Conservation (phyloP, 2,888 invertebrate genomes). For the Choreutis nemorana region DNA sequence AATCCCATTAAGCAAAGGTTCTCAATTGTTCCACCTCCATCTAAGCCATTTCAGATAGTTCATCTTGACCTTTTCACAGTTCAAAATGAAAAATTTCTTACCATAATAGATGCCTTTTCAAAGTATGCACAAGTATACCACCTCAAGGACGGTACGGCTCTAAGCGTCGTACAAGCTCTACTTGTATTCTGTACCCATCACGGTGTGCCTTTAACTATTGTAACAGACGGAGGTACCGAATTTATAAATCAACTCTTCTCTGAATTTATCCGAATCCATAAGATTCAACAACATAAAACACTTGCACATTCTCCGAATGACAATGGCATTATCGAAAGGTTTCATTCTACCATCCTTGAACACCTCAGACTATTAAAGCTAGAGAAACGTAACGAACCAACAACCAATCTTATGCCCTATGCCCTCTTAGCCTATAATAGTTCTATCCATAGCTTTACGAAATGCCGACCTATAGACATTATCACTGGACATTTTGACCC, state of each 20-base stretch:
- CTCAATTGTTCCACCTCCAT: constrained; percentile 3
- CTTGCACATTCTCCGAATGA: constrained; percentile 13
- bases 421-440: constrained; percentile 8
- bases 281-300: constrained; percentile 6
- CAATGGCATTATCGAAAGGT: constrained; percentile 13
- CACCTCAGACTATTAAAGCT: constrained; percentile 12
- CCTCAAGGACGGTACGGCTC: neutral
- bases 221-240: neutral
- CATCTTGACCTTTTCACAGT: constrained; percentile 5
- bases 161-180: neutral
- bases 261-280: constrained; percentile 1
- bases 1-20: constrained; percentile 12
- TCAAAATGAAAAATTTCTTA: constrained; percentile 7
- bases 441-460: constrained; percentile 4
- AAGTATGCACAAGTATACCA: neutral
- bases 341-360: constrained; percentile 13
- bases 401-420: constrained; percentile 9
- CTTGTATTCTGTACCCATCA: neutral
- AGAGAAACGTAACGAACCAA: constrained; percentile 8
- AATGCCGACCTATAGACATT: no score
- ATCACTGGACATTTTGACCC: constrained; percentile 12
- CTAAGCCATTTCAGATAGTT: constrained; percentile 6
- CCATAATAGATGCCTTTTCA: constrained; percentile 3
- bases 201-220: neutral
- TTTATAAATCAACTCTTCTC: neutral